Base-by-base conservation (phyloP, 2,888 invertebrate genomes). In the Melanophora roralis region DNA sequence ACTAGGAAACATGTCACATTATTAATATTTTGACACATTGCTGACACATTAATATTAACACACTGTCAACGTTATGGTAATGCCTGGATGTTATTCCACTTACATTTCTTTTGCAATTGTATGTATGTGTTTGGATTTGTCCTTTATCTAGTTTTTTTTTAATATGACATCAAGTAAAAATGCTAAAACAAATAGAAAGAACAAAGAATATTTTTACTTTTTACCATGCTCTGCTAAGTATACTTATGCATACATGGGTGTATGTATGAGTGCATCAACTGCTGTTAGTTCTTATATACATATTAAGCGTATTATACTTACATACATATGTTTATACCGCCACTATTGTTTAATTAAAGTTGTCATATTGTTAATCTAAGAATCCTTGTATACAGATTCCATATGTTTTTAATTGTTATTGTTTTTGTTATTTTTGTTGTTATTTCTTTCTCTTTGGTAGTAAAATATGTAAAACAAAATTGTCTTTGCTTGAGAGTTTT, bases 21-120 rank as follows among this genome's bases (percentile, higher is more conserved):
- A 76, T 76, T 68, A 76, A 76, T 76, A 68, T 76, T 67, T 59
- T 80, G 80, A 76, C 80, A 80, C 72, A 80, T 80, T 80, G 73
- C 76, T 80, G 80, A 76, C 80, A 76, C 72, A 76, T 68, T 72
- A 76, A 76, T 73, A 68, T 80, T 76, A 76, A 80, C 55, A 76
- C 62, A 47, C 64, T 80, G 76, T 73, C 80, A 80, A 64, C 80
- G 72, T 57, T 49, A 49, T 51, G 62, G 68, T 49, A 55, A 65
- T 64, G 68, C 19, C 45, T 60, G 57, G 40, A 49, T 40, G 14
- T 74, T 53, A 43, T 53, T 64, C 9, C 53, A 53, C 53, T 72
- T 73, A n/a, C n/a, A 23, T 27, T 60, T 40, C 16, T 53, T 55
- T 65, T 40, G 38, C 59, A 23, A n/a, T n/a, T n/a, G n/a, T n/a